Evolutionary conservation across 2,888 invertebrate genomes (phyloP), one percentile per base, ranked within the genome.

Genomic region (Dichetophora obliterata): DNA sequence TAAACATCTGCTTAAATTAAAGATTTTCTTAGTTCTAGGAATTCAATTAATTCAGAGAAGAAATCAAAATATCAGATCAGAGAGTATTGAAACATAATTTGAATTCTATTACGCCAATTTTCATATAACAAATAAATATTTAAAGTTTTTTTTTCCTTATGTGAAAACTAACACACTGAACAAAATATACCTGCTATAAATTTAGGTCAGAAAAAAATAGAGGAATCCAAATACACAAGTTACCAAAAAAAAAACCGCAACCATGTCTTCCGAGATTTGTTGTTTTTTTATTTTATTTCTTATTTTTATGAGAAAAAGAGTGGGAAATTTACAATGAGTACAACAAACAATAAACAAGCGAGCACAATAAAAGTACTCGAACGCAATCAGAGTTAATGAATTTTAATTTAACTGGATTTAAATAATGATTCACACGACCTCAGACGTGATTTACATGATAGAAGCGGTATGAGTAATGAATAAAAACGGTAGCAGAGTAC

Each of bases 171-270:
- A n/a, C n/a, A n/a, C n/a, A n/a, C n/a, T n/a, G n/a, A n/a, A n/a
- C n/a, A n/a, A n/a, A n/a, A n/a, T n/a, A n/a, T n/a, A n/a, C n/a
- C n/a, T n/a, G n/a, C 16, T 54, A 19, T 19, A 37, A 66, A 66
- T 19, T 66, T 66, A 66, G 66, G 66, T 66, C 66, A 66, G 66
- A n/a, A 37, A 8, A 48, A 19, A 22, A 59, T 22, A 59, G n/a
- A 22, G 37, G 37, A 63, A 16, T n/a, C 16, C 16, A 37, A 37
- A 24, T 0, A 2, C n/a, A 9, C 3, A 34, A 66, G 54, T 19
- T 37, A 71, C 27, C 70, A n/a, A n/a, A 22, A 78, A 75, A 70
- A n/a, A 74, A 65, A 77, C 74, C 80, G 77, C 78, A 77, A 77
- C 78, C 80, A 79, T 74, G 63, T 75, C 77, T 24, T 43, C 76